Percentiles rank a stretch among this genome's conserved stretches.
Conservation (phyloP, 2,113 vertebrate species). For the Spermophilus dauricus region DNA sequence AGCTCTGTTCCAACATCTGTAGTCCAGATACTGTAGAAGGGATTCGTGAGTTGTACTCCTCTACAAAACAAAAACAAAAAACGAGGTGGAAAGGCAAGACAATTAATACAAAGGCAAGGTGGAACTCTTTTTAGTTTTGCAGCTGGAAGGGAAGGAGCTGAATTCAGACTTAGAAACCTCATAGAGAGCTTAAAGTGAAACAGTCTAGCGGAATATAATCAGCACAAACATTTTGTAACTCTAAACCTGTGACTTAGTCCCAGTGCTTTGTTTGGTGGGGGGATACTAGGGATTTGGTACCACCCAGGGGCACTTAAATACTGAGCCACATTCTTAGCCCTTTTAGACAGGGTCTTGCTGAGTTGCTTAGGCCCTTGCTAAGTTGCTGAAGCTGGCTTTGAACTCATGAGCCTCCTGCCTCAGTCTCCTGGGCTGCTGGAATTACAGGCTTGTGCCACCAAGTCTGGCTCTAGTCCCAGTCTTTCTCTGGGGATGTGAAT, state of each 20-base stretch:
- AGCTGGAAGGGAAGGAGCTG: background rate
- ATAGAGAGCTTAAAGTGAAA: background rate
- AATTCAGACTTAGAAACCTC: background rate
- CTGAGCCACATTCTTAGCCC: no score
- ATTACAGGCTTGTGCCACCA: no score
- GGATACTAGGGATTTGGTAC: no score
- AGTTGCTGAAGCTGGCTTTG: no score
- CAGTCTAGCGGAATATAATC: background rate
- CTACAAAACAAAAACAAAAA: slow-evolving; percentile 86
- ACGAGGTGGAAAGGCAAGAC: background rate
- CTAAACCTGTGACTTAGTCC: background rate
- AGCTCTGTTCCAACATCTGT: slow-evolving; percentile 96
- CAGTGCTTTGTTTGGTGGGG: background rate
- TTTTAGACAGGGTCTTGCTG: no score
- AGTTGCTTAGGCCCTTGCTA: no score
- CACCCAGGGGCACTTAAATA: no score
- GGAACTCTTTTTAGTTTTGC: background rate
- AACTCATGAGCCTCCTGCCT: no score
- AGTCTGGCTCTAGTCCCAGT: background rate
- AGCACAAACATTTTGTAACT: background rate
- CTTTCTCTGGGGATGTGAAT: background rate
- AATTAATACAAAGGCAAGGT: background rate
- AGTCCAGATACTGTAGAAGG: slow-evolving; percentile 99
- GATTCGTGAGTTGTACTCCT: slow-evolving; percentile 98
- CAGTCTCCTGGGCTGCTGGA: no score